Evolutionary conservation across 2,888 invertebrate genomes (phyloP), one percentile per base, ranked within the genome.

Genomic region (Lysandra bellargus): DNA sequence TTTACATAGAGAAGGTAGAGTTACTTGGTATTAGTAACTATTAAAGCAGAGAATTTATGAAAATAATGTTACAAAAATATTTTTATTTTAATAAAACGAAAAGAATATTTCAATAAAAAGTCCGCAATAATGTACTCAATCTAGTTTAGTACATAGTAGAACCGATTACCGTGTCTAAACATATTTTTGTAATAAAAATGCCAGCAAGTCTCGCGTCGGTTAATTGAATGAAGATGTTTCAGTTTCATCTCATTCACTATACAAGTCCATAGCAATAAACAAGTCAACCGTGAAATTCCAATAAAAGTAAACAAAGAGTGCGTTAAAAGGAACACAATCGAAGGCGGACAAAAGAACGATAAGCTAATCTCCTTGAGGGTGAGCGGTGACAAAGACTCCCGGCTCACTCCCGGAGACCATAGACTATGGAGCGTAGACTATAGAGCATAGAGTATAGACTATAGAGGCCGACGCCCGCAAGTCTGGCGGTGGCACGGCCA

Each of bases 271-370:
- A 61, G 14, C 61, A 40, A 64, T 44, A 53, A 9, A 78, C 72
- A 23, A 40, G 9, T 23, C 73, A 40, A 17, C 37, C 44, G 14
- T 30, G 79, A 23, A 74, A 79, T 81, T 81, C 72, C 79, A 80
- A 84, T 81, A 82, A 81, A 81, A 81, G 78, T 81, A 83, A 83
- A 83, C 82, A 85, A 90, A 88, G 87, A 92, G 90, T 87, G 89
- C 90, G 92, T 92, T 93, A 91, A 91, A 87, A 87, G 88, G 85
- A 87, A 89, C 84, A 91, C 91, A 91, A 92, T 91, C 87, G 88
- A 83, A 80, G 81, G 86, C 85, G 83, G 82, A 92, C 91, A 93
- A 93, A 91, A 90, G 92, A 88, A 86, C 87, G 85, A 85, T 83
- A 84, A 84, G 85, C 86, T 93, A 92, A 93, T 93, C 93, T 91